A percentile compares a stretch with the other conserved stretches of the same genome.
Evolutionary conservation across 2,113 vertebrate genomes (phyloP).

Genomic region (Paramisgurnus dabryanus): DNA sequence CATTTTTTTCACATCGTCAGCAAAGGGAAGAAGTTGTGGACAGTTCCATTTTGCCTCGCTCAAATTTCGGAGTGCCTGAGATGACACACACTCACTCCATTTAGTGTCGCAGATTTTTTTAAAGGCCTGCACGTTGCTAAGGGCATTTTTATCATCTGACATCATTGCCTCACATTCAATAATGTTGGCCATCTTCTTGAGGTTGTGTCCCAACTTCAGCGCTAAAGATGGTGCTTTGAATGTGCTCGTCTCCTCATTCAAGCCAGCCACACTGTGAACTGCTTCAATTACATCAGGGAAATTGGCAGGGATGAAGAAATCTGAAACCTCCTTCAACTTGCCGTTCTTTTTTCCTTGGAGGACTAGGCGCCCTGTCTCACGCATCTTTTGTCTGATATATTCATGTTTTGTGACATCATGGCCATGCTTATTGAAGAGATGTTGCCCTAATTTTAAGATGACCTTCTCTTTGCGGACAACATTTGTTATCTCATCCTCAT

Average conservation of each 20-base stretch:
- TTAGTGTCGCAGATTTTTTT: conserved; percentile 17
- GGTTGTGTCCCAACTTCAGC: conserved; percentile 36
- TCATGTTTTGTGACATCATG: conserved; percentile 11
- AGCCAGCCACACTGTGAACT: conserved; percentile 27
- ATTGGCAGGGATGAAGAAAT: conserved; percentile 35
- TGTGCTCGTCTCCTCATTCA: conserved; percentile 21
- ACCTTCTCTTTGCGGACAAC: conserved; percentile 44
- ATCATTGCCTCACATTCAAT: conserved; percentile 22
- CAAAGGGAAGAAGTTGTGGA: conserved; percentile 49
- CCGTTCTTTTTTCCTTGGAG: conserved; percentile 6
- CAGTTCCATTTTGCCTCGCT: conserved; percentile 51
- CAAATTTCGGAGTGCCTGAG: conserved; percentile 44
- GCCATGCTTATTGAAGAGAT: conserved; percentile 23
- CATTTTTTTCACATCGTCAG: conserved; percentile 40
- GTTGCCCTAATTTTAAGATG: conserved; percentile 51
- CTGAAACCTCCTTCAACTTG: conserved; percentile 24
- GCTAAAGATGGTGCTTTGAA: conserved; percentile 35
- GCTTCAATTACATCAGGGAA: conserved; percentile 46
- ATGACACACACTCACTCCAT: conserved; percentile 34
- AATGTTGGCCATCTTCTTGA: conserved; percentile 17
- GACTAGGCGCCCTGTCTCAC: conserved; percentile 1
- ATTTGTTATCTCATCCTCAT: conserved; percentile 41
- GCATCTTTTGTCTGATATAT: conserved; percentile 34
- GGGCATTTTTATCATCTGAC: background rate
- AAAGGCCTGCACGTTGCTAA: conserved; percentile 6